Conservation (phyloP, 30 jellyfish, hydroid and myxozoan genomes). For the Sanderia malayensis region DNA sequence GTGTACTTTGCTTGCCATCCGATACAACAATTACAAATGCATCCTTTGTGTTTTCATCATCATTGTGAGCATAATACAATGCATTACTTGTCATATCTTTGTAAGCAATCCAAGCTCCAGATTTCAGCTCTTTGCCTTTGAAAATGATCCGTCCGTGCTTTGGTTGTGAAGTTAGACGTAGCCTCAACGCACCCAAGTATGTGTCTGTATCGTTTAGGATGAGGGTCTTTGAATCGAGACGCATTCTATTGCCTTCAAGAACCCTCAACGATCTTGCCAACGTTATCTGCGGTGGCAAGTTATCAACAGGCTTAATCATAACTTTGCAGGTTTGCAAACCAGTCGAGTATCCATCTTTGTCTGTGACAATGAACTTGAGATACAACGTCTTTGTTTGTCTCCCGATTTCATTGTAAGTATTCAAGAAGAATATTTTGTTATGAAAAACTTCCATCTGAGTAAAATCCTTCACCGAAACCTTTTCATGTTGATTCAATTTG, state of each 20-base stretch:
- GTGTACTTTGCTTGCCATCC: constrained; percentile 18
- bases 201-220: constrained; percentile 37
- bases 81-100: constrained; percentile 9
- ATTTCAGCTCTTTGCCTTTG: constrained; percentile 9
- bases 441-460: constrained; percentile 49
- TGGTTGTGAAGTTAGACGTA: constrained; percentile 19
- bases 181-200: background rate
- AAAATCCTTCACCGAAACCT: constrained; percentile 15
- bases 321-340: constrained; percentile 38
- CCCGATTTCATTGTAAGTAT: constrained; percentile 32
- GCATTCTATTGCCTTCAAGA: constrained; percentile 49
- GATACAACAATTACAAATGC: constrained; percentile 22
- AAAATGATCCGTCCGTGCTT: constrained; percentile 25
- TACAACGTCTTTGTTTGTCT: constrained; percentile 13
- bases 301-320: constrained; percentile 45
- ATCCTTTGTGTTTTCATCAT: constrained; percentile 36
- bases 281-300: constrained; percentile 26
- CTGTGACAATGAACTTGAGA: constrained; percentile 33
- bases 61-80: constrained; percentile 48
- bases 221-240: constrained; percentile 16
- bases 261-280: constrained; percentile 1
- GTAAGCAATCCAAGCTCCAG: constrained; percentile 1
- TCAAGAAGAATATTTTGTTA: constrained; percentile 23
- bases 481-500: background rate
- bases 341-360: constrained; percentile 27